phyloP scores from a whole-genome alignment of 2,797 vertebrate species.

The Microchirus variegatus region DNA sequence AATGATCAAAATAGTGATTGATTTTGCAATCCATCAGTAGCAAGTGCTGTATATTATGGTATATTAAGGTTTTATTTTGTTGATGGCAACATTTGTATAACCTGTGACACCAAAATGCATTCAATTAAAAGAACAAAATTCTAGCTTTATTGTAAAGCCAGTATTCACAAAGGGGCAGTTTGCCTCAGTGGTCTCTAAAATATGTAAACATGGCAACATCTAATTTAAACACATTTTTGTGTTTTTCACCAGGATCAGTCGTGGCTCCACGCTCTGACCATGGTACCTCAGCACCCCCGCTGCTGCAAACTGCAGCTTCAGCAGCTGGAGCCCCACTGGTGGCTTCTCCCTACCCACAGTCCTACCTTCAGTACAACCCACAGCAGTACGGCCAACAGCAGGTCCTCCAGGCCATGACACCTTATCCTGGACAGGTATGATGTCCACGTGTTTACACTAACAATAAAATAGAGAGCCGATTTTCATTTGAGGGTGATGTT shows the following conservation, averaged over 20 bases:
- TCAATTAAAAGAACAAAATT: background rate
- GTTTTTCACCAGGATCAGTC: slow-evolving; percentile 79
- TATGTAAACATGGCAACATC: too few species aligned
- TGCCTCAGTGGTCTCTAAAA: too few species aligned
- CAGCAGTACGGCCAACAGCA: slow-evolving; percentile 82
- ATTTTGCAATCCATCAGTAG: too few species aligned
- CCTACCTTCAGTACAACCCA: slow-evolving; percentile 89
- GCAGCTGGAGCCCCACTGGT: slow-evolving; percentile 89
- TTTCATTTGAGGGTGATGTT: too few species aligned
- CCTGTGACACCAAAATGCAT: background rate
- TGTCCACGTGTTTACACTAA: too few species aligned
- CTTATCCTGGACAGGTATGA: slow-evolving; percentile 88
- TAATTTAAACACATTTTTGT: background rate
- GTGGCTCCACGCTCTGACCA: slow-evolving; percentile 87
- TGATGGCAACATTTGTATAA: background rate
- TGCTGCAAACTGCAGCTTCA: slow-evolving; percentile 87
- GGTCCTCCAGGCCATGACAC: slow-evolving; percentile 90
- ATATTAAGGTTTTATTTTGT: too few species aligned
- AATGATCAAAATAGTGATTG: too few species aligned
- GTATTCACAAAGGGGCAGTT: too few species aligned
- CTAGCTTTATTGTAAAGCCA: too few species aligned
- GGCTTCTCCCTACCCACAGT: slow-evolving; percentile 88
- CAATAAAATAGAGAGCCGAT: too few species aligned
- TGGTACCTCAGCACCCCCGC: slow-evolving; percentile 83
- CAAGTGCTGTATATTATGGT: too few species aligned